Evolutionary conservation across 2,888 invertebrate genomes (phyloP).

Genomic region (Griposia aprilina): DNA sequence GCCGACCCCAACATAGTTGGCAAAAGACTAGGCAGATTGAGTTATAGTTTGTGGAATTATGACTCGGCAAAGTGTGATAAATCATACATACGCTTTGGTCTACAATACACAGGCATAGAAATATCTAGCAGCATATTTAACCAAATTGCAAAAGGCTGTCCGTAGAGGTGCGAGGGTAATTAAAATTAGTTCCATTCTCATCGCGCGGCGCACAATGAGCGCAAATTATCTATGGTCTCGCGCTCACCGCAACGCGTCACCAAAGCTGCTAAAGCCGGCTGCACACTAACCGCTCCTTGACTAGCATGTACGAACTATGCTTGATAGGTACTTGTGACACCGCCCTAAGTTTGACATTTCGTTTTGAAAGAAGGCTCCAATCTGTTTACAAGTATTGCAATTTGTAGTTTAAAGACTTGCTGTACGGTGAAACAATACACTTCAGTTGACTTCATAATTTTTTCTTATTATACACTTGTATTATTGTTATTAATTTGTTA

Average conservation of each 20-base stretch:
- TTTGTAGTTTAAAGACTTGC: background rate
- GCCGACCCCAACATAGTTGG: background rate
- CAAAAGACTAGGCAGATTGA: background rate
- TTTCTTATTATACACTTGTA: too few relatives aligned
- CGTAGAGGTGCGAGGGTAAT: conserved; percentile 67
- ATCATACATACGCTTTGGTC: background rate
- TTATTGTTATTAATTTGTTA: too few relatives aligned
- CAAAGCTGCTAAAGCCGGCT: conserved; percentile 40
- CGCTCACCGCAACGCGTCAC: conserved; percentile 50
- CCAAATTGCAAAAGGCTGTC: conserved; percentile 31
- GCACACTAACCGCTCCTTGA: conserved; percentile 20
- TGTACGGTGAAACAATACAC: too few relatives aligned
- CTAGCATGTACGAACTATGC: background rate
- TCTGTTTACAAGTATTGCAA: background rate
- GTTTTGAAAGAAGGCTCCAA: background rate
- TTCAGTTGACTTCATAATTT: too few relatives aligned
- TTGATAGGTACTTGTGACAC: background rate
- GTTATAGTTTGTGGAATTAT: background rate
- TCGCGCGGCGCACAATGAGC: conserved; percentile 61
- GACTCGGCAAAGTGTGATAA: background rate
- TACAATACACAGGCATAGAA: background rate
- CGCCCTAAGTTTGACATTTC: background rate
- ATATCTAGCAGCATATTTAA: conserved; percentile 28
- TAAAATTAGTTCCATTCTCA: conserved; percentile 77
- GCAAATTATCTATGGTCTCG: conserved; percentile 63